Evolutionary conservation across 1,140 invertebrate species (phyloP), one percentile per base, ranked within the genome.

Genomic region (Drosophila neocordata): DNA sequence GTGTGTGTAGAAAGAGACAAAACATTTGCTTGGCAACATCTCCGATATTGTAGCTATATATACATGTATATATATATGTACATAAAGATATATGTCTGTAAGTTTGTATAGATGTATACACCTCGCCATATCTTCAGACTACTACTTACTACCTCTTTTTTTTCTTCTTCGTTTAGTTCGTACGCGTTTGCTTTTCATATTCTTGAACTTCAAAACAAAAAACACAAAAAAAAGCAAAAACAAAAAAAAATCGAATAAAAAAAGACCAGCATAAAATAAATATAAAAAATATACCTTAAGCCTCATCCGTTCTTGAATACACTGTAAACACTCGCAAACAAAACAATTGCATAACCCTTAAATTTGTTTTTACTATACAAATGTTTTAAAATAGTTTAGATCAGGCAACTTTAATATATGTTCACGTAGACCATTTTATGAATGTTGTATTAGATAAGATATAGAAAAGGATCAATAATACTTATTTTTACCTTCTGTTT

Each of bases 161-260:
- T 65, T 59, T 58, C 71, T 78, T 11, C 41, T 67, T 58, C 73
- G 60, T 72, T 72, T 68, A 73, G 69, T 76, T 73, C 24, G 65
- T 69, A 77, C 65, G 74, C 74, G 74, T 77, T 87, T 73, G 82
- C 70, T 87, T 78, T 85, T 72, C 79, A 87, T 87, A 87, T 87
- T 88, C 82, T 87, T 87, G 83, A 88, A 88, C 83, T 87, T 87
- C 78, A 88, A 87, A 87, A 77, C 70, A 67, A 56, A 65, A 69
- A 52, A 66, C 62, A 82, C 88, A 87, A 77, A 74, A 63, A 56
- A 65, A 69, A 52, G 64, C 64, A 79, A 66, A 67, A 51, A 64
- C 64, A 79, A 66, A 67, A 51, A 64, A 67, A 72, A 83, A 76
- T 81, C 69, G 69, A 87, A 81, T 70, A 81, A 59, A 27, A 55